Evolutionary conservation across 2,797 vertebrate species (phyloP), one percentile per base, ranked within the genome.

Genomic region (Melanotaenia maccullochi): DNA sequence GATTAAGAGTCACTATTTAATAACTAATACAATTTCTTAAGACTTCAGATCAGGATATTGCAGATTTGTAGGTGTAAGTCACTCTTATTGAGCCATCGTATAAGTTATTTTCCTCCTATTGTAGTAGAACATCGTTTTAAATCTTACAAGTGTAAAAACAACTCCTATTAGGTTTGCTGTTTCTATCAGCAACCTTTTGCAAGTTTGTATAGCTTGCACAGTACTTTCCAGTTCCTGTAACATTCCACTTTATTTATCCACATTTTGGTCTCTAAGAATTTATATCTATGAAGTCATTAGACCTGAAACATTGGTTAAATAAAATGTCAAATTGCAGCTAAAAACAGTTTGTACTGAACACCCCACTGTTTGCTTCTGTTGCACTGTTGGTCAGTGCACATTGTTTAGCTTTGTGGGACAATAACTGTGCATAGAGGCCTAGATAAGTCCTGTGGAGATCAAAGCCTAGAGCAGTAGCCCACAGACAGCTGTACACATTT

Each of bases 371-470:
- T 74, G 16, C 44, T 28, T 42, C 33, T 51, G 42, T 47, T 56
- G 44, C 24, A 35, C 69, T 42, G 62, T 42, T 54, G 59, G 20
- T 54, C 55, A 55, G 49, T 49, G 59, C 71, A 56, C 62, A 71
- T 72, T 83, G 65, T 83, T 85, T 67, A 68, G 67, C 60, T 78
- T 62, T 62, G 20, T 33, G 57, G 20, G n/a, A 71, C 81, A 89
- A 87, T 88, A 76, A 60, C 55, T 82, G 58, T 63, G 65, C 74
- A 74, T 70, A 18, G 74, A 71, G 83, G 75, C 83, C 61, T 51
- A 78, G 69, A 83, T 91, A 79, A 88, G 87, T 92, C 87, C 85
- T 60, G 56, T 35, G 9, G 38, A 83, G 87, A 90, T 92, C 92
- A 93, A 92, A 93, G 90, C 79, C 66, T 69, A 60, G 68, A 80